Conservation (phyloP, 2,113 vertebrate genomes). For the Neogobius melanostomus region DNA sequence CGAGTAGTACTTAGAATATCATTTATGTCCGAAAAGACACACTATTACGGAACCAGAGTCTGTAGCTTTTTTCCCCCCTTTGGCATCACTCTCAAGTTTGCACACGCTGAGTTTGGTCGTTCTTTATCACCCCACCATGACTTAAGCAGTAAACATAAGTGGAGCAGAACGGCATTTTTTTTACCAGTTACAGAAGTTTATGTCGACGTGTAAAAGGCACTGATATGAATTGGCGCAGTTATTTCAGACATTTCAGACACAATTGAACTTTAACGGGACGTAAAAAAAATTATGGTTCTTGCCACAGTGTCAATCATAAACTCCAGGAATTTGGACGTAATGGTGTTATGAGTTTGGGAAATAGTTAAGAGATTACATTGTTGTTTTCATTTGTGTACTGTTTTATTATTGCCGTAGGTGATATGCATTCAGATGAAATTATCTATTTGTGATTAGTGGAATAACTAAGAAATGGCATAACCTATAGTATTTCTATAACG, state of each 20-base stretch:
- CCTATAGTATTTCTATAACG: no score
- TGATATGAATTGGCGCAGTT: conserved; percentile 1
- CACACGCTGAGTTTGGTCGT: conserved; percentile 5
- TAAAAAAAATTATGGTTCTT: conserved; percentile 35
- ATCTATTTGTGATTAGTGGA: no score
- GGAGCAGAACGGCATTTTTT: not conserved
- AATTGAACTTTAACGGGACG: conserved; percentile 39
- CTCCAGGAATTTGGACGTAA: conserved; percentile 18
- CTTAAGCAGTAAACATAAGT: not conserved
- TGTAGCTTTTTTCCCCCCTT: conserved; percentile 18
- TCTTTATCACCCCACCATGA: conserved; percentile 18
- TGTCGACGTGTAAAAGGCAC: not conserved
- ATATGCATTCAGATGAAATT: not conserved
- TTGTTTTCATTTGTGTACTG: conserved; percentile 58
- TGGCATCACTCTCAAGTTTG: conserved; percentile 2
- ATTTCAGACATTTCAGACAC: conserved; percentile 19
- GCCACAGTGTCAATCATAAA: conserved; percentile 45
- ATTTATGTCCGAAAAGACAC: conserved; percentile 46
- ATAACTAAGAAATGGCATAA: no score
- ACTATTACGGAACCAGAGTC: conserved; percentile 5
- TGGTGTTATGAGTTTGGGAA: conserved; percentile 10
- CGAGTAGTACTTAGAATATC: conserved; percentile 22
- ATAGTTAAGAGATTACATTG: conserved; percentile 8
- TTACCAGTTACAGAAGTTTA: conserved; percentile 2
- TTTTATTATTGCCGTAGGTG: conserved; percentile 1